Conservation (phyloP, 2,113 vertebrate species). For the Gadus macrocephalus region DNA sequence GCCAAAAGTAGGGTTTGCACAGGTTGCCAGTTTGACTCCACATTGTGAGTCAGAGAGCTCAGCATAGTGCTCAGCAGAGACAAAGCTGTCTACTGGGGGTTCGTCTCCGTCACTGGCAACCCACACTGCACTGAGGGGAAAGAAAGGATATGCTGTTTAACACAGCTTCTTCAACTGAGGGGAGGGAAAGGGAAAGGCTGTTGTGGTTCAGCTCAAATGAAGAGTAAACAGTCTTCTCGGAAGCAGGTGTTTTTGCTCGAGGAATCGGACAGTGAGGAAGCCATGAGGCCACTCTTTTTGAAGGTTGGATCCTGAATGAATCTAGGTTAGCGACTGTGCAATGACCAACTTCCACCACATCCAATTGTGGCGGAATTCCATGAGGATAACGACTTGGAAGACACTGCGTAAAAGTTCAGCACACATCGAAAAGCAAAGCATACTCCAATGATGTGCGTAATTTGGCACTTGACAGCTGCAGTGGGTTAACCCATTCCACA, state of each 20-base stretch:
- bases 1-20: slow-evolving; percentile 81
- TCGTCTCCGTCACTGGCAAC: slow-evolving; percentile 80
- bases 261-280: slow-evolving; percentile 1
- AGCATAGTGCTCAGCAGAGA: slow-evolving; percentile 86
- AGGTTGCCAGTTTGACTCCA: slow-evolving; percentile 73
- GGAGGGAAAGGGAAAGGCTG: slow-evolving; percentile 8
- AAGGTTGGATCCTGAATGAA: not conserved
- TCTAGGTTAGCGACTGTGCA: not conserved
- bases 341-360: slow-evolving; percentile 2
- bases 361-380: not conserved
- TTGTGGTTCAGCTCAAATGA: not conserved
- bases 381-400: not conserved
- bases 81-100: slow-evolving; percentile 79
- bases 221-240: not conserved
- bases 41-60: slow-evolving; percentile 78
- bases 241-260: not conserved
- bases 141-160: slow-evolving; percentile 82
- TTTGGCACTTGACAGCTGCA: too few species aligned
- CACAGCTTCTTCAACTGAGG: slow-evolving; percentile 42
- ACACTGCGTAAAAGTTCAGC: not conserved
- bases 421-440: too few species aligned
- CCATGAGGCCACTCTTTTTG: slow-evolving; percentile 9
- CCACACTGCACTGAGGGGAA: slow-evolving; percentile 85
- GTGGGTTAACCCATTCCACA: too few species aligned
- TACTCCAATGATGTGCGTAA: too few species aligned